Percentiles rank a stretch among this genome's conserved stretches.
Conservation (phyloP, 2,113 vertebrate genomes). For the Hydropotes inermis region DNA sequence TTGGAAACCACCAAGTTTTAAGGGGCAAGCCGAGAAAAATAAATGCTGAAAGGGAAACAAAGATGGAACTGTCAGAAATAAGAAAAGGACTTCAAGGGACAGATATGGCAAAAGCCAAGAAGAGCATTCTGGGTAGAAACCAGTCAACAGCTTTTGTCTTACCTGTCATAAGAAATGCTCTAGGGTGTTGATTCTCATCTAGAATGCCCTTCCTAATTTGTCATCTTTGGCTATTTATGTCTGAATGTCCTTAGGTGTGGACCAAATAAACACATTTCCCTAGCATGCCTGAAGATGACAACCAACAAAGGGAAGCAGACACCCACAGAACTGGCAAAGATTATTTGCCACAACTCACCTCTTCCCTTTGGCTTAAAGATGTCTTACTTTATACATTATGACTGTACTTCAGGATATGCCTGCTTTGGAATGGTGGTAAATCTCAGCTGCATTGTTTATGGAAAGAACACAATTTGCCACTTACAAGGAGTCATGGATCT, state of each 20-base stretch:
- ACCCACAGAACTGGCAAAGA: background rate
- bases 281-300: conserved; percentile 22
- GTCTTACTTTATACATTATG: background rate
- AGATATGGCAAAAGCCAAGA: background rate
- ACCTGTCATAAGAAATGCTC: conserved; percentile 39
- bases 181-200: conserved; percentile 30
- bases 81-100: background rate
- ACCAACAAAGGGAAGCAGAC: background rate
- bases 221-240: conserved; percentile 45
- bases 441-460: background rate
- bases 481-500: background rate
- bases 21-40: background rate
- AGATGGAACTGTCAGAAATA: conserved; percentile 16
- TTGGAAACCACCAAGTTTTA: background rate
- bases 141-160: conserved; percentile 17
- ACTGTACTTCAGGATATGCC: background rate
- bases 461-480: background rate
- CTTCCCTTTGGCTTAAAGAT: conserved; percentile 26
- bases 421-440: conserved; percentile 20
- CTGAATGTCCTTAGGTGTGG: conserved; percentile 34
- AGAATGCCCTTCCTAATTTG: conserved; percentile 21
- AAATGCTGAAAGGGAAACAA: conserved; percentile 17
- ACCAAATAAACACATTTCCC: conserved; percentile 44
- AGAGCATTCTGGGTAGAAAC: background rate
- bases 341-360: background rate